Conservation (phyloP, 2,113 vertebrate genomes). For the Merops nubicus region DNA sequence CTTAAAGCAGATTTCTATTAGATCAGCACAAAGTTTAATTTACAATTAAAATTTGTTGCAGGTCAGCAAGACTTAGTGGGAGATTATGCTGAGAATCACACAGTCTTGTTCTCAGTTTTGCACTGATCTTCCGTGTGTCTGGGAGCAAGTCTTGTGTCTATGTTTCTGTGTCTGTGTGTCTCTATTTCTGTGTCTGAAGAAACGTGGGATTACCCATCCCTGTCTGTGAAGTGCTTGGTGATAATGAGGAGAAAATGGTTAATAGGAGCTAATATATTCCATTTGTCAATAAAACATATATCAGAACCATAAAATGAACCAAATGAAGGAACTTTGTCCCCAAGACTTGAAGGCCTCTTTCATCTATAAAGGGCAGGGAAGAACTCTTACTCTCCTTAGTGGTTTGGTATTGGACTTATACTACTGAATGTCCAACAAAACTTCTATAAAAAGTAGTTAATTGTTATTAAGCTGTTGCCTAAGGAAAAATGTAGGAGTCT, state of each 20-base stretch:
- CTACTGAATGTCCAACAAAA: neutral
- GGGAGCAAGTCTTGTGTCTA: neutral
- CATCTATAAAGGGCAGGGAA: neutral
- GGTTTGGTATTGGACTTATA: neutral
- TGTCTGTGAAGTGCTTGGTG: neutral
- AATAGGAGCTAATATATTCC: neutral
- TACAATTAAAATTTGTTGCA: neutral
- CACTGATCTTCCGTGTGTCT: neutral
- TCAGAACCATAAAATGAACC: neutral
- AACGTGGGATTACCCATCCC: neutral
- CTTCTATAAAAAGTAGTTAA: neutral
- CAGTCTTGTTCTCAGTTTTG: neutral
- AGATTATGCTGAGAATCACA: neutral
- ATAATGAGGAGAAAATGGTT: neutral
- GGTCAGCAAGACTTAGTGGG: neutral
- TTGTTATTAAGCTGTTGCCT: neutral
- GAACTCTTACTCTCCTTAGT: neutral
- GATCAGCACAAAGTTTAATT: neutral
- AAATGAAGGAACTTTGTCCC: neutral
- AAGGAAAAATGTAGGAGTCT: neutral
- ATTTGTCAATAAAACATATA: neutral
- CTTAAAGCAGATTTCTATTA: neutral
- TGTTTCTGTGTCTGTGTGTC: neutral
- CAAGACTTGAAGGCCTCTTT: neutral
- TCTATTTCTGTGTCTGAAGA: neutral